These are phyloP conservation scores for Xiphophorus hellerii DNA, from an alignment of 2,113 vertebrate genomes.

Conservation along the genomic window DNA sequence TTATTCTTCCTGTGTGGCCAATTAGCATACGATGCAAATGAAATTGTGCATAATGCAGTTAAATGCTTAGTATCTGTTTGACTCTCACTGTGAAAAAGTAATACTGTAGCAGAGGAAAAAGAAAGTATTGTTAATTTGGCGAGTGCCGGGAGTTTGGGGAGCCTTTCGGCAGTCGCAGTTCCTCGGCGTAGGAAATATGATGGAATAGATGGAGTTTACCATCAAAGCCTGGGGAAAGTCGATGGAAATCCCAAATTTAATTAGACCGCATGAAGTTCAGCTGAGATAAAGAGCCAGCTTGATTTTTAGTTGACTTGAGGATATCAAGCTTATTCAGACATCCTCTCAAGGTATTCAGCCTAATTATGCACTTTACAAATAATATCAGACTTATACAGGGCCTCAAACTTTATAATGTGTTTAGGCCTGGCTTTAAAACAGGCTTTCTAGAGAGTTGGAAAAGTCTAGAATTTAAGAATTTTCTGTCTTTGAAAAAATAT, in stretches of 20 bases:
- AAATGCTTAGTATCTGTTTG: slow-evolving; percentile 31
- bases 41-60: slow-evolving; percentile 34
- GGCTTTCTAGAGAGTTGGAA: neutral
- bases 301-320: slow-evolving; percentile 42
- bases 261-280: slow-evolving; percentile 69
- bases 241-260: slow-evolving; percentile 72
- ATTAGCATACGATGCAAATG: slow-evolving; percentile 51
- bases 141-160: slow-evolving; percentile 37
- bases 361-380: slow-evolving; percentile 51
- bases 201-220: slow-evolving; percentile 62
- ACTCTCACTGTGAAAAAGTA: slow-evolving; percentile 49
- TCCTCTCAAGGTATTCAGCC: slow-evolving; percentile 29
- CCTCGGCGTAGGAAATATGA: slow-evolving; percentile 56
- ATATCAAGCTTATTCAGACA: slow-evolving; percentile 37
- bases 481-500: too few relatives aligned
- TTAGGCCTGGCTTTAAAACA: neutral
- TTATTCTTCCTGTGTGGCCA: slow-evolving; percentile 19
- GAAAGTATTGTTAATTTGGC: slow-evolving; percentile 56
- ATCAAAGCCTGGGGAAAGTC: slow-evolving; percentile 66
- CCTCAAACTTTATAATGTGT: slow-evolving; percentile 9
- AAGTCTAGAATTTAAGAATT: neutral
- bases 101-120: slow-evolving; percentile 31
- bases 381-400: slow-evolving; percentile 16
- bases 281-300: slow-evolving; percentile 63
- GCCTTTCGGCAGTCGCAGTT: slow-evolving; percentile 43